Percentiles rank a stretch among this genome's conserved stretches.
Evolutionary conservation across 64 coral and sea anemone species (phyloP).

Genomic region (Montipora foliosa): DNA sequence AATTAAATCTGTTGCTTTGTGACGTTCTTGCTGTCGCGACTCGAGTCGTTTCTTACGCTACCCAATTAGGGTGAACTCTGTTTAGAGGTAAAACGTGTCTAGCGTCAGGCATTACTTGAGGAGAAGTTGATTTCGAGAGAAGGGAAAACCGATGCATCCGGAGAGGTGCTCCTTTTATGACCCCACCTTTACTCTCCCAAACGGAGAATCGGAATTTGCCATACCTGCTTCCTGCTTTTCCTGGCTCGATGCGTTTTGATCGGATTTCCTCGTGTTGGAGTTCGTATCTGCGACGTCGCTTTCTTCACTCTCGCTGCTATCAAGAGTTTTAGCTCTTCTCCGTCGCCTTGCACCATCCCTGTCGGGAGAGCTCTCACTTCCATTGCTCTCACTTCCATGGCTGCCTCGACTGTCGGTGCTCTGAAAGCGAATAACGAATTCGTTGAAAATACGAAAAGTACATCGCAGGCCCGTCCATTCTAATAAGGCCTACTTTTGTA

Average conservation of each 20-base stretch:
- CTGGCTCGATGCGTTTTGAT: background rate
- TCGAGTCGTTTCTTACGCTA: no score
- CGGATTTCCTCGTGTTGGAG: background rate
- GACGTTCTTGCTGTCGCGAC: no score
- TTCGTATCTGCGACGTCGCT: slow-evolving; percentile 20
- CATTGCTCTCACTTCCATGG: slow-evolving; percentile 68
- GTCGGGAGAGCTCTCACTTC: background rate
- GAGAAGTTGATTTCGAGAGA: no score
- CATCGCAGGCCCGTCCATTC: background rate
- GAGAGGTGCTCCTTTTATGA: no score
- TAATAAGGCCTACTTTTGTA: background rate
- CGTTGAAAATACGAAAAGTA: no score
- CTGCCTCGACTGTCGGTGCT: slow-evolving; percentile 73
- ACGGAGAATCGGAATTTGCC: background rate
- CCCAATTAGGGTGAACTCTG: no score
- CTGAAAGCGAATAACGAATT: background rate
- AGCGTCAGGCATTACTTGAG: no score
- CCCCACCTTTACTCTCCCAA: no score
- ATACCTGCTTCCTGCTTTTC: background rate
- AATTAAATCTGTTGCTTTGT: no score
- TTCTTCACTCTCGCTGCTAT: slow-evolving; percentile 32
- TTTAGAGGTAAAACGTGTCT: no score
- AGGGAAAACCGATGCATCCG: no score
- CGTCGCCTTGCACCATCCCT: slow-evolving; percentile 17
- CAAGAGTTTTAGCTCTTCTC: background rate